Base-by-base conservation (phyloP, 2,113 vertebrate genomes). In the Eptesicus fuscus region DNA sequence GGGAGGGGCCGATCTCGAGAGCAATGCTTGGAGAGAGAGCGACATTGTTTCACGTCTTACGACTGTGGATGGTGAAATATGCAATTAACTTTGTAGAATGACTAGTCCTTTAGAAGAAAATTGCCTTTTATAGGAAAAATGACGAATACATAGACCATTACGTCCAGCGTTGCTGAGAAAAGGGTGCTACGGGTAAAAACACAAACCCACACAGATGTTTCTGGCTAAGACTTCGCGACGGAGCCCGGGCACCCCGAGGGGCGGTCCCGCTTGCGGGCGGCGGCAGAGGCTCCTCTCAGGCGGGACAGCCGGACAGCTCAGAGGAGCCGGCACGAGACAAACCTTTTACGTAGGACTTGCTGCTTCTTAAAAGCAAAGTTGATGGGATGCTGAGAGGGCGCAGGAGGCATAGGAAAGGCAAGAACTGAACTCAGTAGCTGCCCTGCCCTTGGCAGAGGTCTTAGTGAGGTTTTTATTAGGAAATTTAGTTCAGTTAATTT, bases 1-100 rank as follows among this genome's bases (percentile, higher is more conserved):
- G 5, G 32, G n/a, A 6, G 3, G 42, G 20, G 49, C 2, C 42
- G 0, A 0, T 35, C 9, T 5, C 20, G 37, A 9, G 0, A 44
- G 30, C 7, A 0, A 0, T 0, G 4, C 65, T 2, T 30, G 30
- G 25, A 7, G 28, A 10, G n/a, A 4, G 20, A 10, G 23, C 77
- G 35, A 7, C 18, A 0, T 3, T 2, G 7, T 28, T 92, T 84
- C 22, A 1, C 30, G 35, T 47, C 37, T 28, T 44, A 65, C 9
- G 0, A 4, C 28, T 4, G 12, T 51, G 4, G 10, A 56, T 22
- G 47, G n/a, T 7, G 42, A 9, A 63, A 53, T 30, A 3, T 2
- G 53, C 44, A 71, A 37, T 71, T 35, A 51, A 71, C 20, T 44
- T 7, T 65, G 44, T 47, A 28, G 51, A 4, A 3, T 14, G 56